These are phyloP conservation scores for Nestor notabilis DNA, from an alignment of 2,113 vertebrate species.

Conservation along the genomic window DNA sequence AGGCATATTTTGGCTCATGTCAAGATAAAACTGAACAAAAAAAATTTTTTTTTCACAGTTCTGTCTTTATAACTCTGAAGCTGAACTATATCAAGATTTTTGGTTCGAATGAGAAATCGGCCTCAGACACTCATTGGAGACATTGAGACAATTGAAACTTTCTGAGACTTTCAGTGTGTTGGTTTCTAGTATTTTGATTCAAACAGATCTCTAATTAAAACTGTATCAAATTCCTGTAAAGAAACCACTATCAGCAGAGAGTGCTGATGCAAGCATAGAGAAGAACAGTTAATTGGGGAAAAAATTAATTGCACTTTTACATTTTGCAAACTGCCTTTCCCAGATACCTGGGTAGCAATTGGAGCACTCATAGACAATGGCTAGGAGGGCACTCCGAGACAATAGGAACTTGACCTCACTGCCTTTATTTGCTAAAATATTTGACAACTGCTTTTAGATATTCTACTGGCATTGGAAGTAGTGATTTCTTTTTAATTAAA, in stretches of 20 bases:
- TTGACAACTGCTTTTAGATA: conserved; percentile 11
- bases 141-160: neutral
- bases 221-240: neutral
- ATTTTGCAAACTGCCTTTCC: neutral
- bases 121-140: neutral
- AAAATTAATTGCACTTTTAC: neutral
- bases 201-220: conserved; percentile 12
- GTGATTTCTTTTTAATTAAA: conserved; percentile 46
- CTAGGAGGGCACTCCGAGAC: neutral
- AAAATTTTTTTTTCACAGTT: neutral
- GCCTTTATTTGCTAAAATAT: conserved; percentile 29
- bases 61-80: conserved; percentile 22
- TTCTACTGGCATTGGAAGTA: neutral
- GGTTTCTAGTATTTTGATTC: neutral
- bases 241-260: neutral
- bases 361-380: neutral
- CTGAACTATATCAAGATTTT: conserved; percentile 38
- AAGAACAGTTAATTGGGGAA: neutral
- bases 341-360: neutral
- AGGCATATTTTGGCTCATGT: conserved; percentile 57
- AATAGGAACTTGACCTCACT: neutral
- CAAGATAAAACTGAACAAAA: conserved; percentile 52
- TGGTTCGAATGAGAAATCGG: neutral
- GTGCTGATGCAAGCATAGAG: neutral
- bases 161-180: neutral